Conservation (phyloP, 2,113 vertebrate genomes). For the Rhipidura dahli region DNA sequence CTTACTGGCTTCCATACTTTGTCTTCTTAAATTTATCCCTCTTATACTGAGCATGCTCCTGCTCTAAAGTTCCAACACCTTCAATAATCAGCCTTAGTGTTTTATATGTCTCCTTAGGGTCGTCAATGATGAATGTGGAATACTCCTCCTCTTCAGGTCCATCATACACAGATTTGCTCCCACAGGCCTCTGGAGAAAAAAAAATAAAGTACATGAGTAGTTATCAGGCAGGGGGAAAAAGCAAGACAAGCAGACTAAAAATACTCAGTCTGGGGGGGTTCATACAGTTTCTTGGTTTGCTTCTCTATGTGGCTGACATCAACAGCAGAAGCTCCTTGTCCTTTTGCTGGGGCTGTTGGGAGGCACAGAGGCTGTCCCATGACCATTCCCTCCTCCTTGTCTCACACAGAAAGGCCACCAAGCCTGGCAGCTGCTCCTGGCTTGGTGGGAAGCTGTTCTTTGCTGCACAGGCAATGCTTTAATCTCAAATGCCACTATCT, state of each 20-base stretch:
- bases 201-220: not conserved
- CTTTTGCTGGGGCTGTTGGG: not conserved
- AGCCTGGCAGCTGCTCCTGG: not conserved
- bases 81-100: conserved; percentile 87
- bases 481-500: not conserved
- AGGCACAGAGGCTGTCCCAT: not conserved
- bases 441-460: not conserved
- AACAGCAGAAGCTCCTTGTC: not conserved
- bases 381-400: fast-evolving
- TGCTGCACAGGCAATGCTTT: not conserved
- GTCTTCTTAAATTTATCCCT: conserved; percentile 97
- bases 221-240: not conserved
- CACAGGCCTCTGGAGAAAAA: conserved; percentile 87
- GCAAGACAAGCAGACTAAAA: not conserved
- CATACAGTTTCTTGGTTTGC: not conserved
- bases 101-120: conserved; percentile 96
- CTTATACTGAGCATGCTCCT: conserved; percentile 92
- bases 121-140: conserved; percentile 92
- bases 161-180: conserved; percentile 94
- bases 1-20: conserved; percentile 97
- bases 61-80: conserved; percentile 86
- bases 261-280: not conserved
- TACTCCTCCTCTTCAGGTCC: conserved; percentile 96
- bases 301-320: not conserved
- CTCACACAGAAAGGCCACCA: not conserved